Percentiles rank a stretch among this genome's conserved stretches.
Conservation (phyloP, 2,888 invertebrate species). For the Zygogramma bicolorata region DNA sequence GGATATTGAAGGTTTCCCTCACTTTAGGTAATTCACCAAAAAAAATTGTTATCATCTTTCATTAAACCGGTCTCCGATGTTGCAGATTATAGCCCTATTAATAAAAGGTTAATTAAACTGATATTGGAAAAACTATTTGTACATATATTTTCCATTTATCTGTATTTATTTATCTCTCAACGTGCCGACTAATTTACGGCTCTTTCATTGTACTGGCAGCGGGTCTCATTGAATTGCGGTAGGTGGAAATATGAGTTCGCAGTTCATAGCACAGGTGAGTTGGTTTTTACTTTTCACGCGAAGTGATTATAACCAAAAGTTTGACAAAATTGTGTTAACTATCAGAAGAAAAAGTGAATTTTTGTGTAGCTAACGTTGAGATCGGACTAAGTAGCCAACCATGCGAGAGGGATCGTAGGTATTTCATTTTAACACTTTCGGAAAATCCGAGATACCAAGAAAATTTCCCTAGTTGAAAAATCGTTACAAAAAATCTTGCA, state of each 20-base stretch:
- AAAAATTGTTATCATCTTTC: background rate
- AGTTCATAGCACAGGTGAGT: background rate
- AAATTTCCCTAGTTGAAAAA: too few relatives aligned
- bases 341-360: background rate
- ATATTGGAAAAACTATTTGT: background rate
- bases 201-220: background rate
- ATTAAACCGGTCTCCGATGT: background rate
- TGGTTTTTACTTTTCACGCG: background rate
- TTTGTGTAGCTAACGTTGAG: too few relatives aligned
- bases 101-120: background rate
- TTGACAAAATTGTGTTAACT: too few relatives aligned
- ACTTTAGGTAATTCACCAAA: background rate
- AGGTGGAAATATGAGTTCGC: background rate
- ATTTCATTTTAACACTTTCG: too few relatives aligned
- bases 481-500: too few relatives aligned
- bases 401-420: too few relatives aligned
- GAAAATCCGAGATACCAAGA: too few relatives aligned
- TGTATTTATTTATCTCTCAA: constrained; percentile 1
- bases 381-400: too few relatives aligned
- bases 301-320: background rate
- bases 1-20: too few relatives aligned
- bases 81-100: background rate
- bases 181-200: background rate
- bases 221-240: background rate
- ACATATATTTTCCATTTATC: background rate